Conservation (phyloP, 1,140 invertebrate species). For the Nylanderia fulva region DNA sequence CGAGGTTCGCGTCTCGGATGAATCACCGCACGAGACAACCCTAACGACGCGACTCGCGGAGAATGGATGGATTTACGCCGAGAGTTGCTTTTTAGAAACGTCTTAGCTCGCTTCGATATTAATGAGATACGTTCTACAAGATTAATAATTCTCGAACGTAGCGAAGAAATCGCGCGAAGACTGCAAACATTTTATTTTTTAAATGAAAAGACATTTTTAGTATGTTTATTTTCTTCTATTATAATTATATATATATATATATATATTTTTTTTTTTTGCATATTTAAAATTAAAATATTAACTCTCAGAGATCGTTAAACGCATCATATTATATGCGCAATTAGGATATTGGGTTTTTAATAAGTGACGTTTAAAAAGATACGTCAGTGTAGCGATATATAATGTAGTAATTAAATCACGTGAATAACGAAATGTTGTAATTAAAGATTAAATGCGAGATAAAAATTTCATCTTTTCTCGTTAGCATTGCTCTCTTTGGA, state of each 20-base stretch:
- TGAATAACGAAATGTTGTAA: slow-evolving; percentile 2
- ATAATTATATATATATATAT: not conserved
- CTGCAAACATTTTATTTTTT: not conserved
- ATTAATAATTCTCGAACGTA: slow-evolving; percentile 29
- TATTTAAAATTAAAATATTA: not conserved
- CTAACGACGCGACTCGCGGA: slow-evolving; percentile 68
- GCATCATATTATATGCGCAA: not conserved
- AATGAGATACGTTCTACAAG: slow-evolving; percentile 34
- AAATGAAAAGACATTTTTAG: not conserved
- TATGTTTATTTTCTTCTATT: not conserved
- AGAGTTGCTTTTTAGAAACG: slow-evolving; percentile 25
- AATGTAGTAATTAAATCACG: not conserved
- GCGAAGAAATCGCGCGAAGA: not conserved
- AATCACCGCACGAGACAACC: slow-evolving; percentile 71
- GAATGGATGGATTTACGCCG: slow-evolving; percentile 48
- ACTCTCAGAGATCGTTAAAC: not conserved
- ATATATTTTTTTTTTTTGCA: not conserved
- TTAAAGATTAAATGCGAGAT: slow-evolving; percentile 21
- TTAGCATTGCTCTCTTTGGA: not conserved
- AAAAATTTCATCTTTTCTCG: not conserved
- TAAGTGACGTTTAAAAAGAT: not conserved
- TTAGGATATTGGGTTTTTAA: not conserved
- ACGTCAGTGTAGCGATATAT: not conserved
- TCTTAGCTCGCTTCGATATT: slow-evolving; percentile 30
- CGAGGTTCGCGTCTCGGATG: slow-evolving; percentile 65